phyloP scores from a whole-genome alignment of 2,888 invertebrate species.

The Folsomia candida region DNA sequence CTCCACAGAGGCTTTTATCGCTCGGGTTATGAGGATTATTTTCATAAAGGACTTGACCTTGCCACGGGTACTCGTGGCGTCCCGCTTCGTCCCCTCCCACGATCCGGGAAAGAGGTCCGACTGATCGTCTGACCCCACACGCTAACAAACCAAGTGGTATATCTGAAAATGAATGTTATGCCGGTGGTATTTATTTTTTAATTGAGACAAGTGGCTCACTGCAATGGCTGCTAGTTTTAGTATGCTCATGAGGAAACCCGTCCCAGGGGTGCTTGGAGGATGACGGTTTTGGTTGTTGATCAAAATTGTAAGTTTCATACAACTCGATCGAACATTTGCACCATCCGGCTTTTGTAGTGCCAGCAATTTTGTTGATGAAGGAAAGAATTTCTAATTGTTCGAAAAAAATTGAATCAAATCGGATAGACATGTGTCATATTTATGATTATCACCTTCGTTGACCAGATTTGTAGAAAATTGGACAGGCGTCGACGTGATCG shows the following conservation, averaged over 20 bases:
- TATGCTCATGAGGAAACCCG: background rate
- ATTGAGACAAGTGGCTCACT: conserved; percentile 13
- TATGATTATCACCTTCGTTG: background rate
- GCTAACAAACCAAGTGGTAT: conserved; percentile 10
- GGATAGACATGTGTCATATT: background rate
- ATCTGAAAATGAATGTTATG: too few species aligned
- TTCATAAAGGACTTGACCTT: conserved; percentile 12
- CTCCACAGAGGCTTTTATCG: conserved; percentile 10
- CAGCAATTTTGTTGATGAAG: conserved; percentile 5
- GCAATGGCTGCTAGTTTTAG: conserved; percentile 11
- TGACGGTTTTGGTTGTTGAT: background rate
- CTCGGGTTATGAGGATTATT: background rate
- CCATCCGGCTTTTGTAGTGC: background rate
- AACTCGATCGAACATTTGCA: background rate
- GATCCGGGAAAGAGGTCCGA: background rate
- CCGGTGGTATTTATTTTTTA: background rate
- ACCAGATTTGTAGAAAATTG: conserved; percentile 1
- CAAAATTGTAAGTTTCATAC: background rate
- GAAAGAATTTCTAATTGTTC: background rate
- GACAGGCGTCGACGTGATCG: background rate
- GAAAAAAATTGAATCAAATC: background rate
- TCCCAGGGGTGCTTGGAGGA: background rate
- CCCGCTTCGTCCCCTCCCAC: conserved; percentile 11
- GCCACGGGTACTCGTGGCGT: conserved; percentile 29
- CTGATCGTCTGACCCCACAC: conserved; percentile 18